Evolutionary conservation across 2,113 vertebrate genomes (phyloP).

Genomic region (Larimichthys polyactis): DNA sequence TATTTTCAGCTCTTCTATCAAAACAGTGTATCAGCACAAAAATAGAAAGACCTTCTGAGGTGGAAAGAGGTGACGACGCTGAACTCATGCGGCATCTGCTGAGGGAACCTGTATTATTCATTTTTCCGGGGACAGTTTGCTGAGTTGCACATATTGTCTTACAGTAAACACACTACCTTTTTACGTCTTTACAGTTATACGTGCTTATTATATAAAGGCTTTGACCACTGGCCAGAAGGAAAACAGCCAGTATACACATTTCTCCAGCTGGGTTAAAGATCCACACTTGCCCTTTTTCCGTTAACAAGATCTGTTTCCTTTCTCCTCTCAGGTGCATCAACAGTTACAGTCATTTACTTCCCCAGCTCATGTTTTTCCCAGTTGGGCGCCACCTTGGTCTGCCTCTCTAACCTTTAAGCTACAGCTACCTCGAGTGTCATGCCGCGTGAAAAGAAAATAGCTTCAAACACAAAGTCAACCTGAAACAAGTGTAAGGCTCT

Average conservation of each 20-base stretch:
- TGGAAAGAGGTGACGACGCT: conserved; percentile 35
- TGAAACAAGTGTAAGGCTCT: conserved; percentile 21
- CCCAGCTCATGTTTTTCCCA: not conserved
- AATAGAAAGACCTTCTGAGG: conserved; percentile 25
- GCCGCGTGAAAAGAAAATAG: conserved; percentile 16
- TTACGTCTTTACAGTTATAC: not conserved
- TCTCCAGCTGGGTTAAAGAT: not conserved
- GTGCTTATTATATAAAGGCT: not conserved
- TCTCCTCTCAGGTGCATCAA: not conserved
- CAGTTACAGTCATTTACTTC: not conserved
- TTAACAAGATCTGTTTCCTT: not conserved
- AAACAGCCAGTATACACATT: not conserved
- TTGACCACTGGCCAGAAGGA: not conserved
- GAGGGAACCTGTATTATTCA: conserved; percentile 44
- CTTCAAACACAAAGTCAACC: conserved; percentile 16
- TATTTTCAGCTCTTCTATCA: conserved; percentile 64
- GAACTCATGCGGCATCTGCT: conserved; percentile 41
- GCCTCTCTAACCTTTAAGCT: conserved; percentile 30
- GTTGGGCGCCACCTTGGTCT: not conserved
- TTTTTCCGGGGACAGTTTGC: conserved; percentile 41
- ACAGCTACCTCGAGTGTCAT: conserved; percentile 6
- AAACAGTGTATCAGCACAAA: conserved; percentile 42
- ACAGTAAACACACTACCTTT: not conserved
- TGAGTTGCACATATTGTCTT: conserved; percentile 13
- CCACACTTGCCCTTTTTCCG: not conserved